These are phyloP conservation scores for Danaus melanippus DNA, from an alignment of 1,140 invertebrate species.

Conservation along the genomic window DNA sequence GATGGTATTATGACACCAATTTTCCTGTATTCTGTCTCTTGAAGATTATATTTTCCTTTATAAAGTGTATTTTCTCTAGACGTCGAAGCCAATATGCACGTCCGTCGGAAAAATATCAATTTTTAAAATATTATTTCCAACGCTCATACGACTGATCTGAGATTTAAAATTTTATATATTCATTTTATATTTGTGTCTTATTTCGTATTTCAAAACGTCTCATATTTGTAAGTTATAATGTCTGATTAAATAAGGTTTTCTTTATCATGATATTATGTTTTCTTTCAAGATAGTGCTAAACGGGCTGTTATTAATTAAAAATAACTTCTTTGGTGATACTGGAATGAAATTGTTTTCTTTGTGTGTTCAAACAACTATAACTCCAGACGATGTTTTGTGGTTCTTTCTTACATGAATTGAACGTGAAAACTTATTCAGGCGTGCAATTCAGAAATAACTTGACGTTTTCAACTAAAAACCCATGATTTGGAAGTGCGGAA, in stretches of 20 bases:
- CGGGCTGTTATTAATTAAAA: too few relatives aligned
- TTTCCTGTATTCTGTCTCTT: not conserved
- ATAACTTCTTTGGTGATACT: too few relatives aligned
- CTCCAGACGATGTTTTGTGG: too few relatives aligned
- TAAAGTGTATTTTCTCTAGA: constrained; percentile 18
- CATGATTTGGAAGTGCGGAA: constrained; percentile 41
- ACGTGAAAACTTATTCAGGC: constrained; percentile 9
- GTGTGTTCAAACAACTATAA: too few relatives aligned
- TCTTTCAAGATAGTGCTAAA: too few relatives aligned
- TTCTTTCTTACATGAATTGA: constrained; percentile 3
- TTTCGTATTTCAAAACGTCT: not conserved
- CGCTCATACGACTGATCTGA: constrained; percentile 9
- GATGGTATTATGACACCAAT: too few relatives aligned
- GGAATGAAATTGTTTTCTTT: too few relatives aligned
- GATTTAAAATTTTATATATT: constrained; percentile 7
- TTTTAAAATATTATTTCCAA: constrained; percentile 25
- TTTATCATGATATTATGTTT: too few relatives aligned
- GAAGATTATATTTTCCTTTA: constrained; percentile 14
- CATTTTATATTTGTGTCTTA: not conserved
- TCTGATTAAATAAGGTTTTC: too few relatives aligned
- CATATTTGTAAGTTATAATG: too few relatives aligned
- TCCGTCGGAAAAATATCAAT: constrained; percentile 25
- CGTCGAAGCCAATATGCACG: constrained; percentile 25
- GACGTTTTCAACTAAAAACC: constrained; percentile 35
- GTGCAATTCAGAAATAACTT: constrained; percentile 15